Conservation (phyloP, 1,140 invertebrate species). For the Agrypnia vestita region DNA sequence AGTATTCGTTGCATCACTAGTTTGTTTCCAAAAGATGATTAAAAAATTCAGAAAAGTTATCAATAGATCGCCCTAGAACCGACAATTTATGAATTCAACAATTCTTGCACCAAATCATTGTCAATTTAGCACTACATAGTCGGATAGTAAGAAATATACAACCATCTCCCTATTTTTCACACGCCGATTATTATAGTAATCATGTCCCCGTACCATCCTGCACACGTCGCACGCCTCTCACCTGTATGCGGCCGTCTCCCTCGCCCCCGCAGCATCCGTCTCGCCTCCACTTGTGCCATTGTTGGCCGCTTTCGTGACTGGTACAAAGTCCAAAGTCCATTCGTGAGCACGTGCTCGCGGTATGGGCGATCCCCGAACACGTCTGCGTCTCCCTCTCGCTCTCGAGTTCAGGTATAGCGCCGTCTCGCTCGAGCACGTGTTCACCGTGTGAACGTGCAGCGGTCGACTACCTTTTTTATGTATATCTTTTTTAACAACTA, state of each 20-base stretch:
- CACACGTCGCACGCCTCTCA: neutral
- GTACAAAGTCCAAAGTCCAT: conserved; percentile 59
- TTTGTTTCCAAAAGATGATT: no score
- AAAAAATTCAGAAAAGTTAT: no score
- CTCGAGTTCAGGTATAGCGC: neutral
- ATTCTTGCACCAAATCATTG: no score
- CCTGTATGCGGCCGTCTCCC: conserved; percentile 20
- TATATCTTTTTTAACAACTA: neutral
- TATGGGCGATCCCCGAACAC: conserved; percentile 39
- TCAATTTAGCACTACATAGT: no score
- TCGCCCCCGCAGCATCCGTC: neutral
- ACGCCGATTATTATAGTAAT: no score
- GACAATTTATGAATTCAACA: no score
- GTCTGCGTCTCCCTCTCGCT: conserved; percentile 26
- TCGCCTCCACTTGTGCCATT: conserved; percentile 10
- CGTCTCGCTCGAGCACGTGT: conserved; percentile 48
- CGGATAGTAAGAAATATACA: no score
- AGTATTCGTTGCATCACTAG: no score
- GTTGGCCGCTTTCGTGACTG: conserved; percentile 49
- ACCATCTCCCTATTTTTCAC: no score
- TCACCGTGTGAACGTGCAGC: conserved; percentile 38
- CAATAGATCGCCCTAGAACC: no score
- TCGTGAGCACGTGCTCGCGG: conserved; percentile 50
- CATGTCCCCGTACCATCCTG: no score
- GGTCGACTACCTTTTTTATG: conserved; percentile 9